phyloP scores from a whole-genome alignment of 2,888 invertebrate genomes.

The Cerastis rubricosa region DNA sequence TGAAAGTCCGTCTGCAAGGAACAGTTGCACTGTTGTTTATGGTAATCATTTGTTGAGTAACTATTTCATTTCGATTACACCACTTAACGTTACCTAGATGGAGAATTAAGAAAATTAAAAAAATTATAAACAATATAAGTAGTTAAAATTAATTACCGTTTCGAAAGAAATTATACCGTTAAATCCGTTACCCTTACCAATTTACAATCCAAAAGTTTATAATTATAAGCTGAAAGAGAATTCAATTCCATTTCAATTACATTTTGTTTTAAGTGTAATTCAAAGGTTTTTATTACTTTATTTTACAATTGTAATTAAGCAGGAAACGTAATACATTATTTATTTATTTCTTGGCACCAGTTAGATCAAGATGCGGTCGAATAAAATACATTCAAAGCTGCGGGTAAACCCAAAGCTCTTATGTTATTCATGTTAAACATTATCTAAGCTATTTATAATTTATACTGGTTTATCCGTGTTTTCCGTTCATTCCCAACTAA shows the following conservation, averaged over 20 bases:
- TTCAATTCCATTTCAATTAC: neutral
- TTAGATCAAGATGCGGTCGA: neutral
- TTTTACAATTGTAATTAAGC: conserved; percentile 2
- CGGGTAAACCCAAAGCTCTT: conserved; percentile 2
- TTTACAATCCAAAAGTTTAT: conserved; percentile 4
- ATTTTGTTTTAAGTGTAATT: neutral
- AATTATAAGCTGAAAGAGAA: conserved; percentile 4
- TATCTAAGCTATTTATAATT: no score
- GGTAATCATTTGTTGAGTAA: neutral
- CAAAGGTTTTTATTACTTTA: conserved; percentile 3
- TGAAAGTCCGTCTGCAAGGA: neutral
- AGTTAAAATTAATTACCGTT: conserved; percentile 16
- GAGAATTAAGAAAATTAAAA: conserved; percentile 9
- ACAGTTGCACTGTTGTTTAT: neutral
- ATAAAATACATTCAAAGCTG: neutral
- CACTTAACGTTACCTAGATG: conserved; percentile 6
- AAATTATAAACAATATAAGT: neutral
- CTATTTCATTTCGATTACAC: neutral
- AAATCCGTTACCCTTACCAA: conserved; percentile 1
- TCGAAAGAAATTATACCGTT: conserved; percentile 28
- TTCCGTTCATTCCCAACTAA: neutral
- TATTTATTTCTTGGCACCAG: neutral
- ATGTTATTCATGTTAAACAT: conserved; percentile 13
- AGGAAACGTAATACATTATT: conserved; percentile 1
- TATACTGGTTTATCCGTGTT: conserved; percentile 27